Evolutionary conservation across 2,113 vertebrate species (phyloP), one percentile per base, ranked within the genome.

Genomic region (Atrichornis clamosus): DNA sequence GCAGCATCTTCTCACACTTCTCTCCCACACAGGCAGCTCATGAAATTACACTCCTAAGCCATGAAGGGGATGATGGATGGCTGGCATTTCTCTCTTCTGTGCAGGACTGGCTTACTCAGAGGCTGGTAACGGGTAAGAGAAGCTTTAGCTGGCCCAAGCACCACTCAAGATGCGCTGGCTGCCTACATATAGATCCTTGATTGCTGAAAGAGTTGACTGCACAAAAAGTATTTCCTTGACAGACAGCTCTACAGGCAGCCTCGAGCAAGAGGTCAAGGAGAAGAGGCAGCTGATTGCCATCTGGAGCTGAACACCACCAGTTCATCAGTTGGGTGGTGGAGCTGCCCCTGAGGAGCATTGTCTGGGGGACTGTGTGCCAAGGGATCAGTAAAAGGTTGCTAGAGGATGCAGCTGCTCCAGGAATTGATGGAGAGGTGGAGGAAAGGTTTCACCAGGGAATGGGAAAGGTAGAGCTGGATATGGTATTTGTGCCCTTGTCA

Each of bases 11-110:
- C 95, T 94, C 95, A 82, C 95, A 89, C 85, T 90, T 92, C 88
- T 84, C 96, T 94, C 96, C 95, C 96, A 96, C 95, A 72, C 96
- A 96, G 68, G 92, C 92, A 94, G 90, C 60, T 96, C 93, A 88
- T 55, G 85, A 90, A 96, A 95, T 94, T 89, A 90, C 90, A 93
- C 92, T 96, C 76, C 65, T 49, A 30, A 95, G 23, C 49, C 83
- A 60, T 53, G 78, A 5, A 23, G 60, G 72, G 69, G 69, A 84
- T 94, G 92, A 94, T 89, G 93, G 96, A 95, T 92, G 95, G 92
- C 2, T 96, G 95, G 75, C 93, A 95, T 96, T 96, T 96, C 84
- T 88, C 85, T 78, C 7, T 78, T 79, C 94, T 72, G 1, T 41
- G 44, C 92, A 86, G 88, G 52, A 80, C 76, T 75, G 60, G 44